Evolutionary conservation across 2,888 invertebrate species (phyloP).

Genomic region (Apocheima hispidaria): DNA sequence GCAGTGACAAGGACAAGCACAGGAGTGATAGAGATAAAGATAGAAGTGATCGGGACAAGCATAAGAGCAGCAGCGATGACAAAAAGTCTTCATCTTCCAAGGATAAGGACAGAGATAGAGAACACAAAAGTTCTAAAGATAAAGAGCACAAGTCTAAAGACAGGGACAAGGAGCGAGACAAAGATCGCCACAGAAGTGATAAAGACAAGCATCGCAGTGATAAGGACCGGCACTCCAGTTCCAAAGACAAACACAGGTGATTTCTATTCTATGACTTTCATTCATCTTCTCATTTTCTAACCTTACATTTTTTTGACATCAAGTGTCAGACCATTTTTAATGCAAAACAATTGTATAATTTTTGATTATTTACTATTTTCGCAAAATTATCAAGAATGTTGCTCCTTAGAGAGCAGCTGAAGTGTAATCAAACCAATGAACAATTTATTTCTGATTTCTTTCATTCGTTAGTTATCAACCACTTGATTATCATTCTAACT

Average conservation of each 20-base stretch:
- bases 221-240: conserved; percentile 80
- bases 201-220: conserved; percentile 75
- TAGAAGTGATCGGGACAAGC: conserved; percentile 63
- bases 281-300: conserved; percentile 15
- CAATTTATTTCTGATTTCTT: neutral
- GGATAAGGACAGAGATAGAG: conserved; percentile 57
- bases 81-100: conserved; percentile 74
- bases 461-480: neutral
- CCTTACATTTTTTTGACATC: conserved; percentile 27
- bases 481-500: conserved; percentile 6
- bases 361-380: neutral
- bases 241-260: conserved; percentile 87
- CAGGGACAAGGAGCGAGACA: conserved; percentile 64
- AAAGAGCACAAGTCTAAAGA: conserved; percentile 81
- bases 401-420: neutral
- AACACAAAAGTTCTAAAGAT: conserved; percentile 73
- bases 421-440: neutral
- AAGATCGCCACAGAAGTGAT: conserved; percentile 75
- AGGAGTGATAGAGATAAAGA: conserved; percentile 77
- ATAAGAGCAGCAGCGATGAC: conserved; percentile 63
- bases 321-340: conserved; percentile 20
- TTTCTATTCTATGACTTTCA: conserved; percentile 13
- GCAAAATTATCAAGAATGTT: conserved; percentile 18
- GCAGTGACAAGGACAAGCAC: conserved; percentile 68
- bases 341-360: neutral